Conservation (phyloP, 2,113 vertebrate species). For the Ictalurus punctatus region DNA sequence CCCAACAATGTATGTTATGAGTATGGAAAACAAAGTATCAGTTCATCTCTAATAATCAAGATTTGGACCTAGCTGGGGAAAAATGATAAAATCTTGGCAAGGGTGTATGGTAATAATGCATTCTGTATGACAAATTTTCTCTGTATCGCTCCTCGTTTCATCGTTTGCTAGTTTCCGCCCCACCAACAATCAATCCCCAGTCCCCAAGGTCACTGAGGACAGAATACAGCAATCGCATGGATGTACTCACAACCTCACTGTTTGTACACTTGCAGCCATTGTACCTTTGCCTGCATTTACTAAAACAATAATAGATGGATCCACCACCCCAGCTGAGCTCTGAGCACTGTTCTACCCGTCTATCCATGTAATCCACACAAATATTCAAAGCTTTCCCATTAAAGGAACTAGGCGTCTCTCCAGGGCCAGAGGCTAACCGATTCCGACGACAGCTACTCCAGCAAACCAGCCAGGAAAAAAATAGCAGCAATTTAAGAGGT, state of each 20-base stretch:
- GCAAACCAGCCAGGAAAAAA: constrained; percentile 49
- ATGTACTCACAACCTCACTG: constrained; percentile 22
- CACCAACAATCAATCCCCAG: constrained; percentile 22
- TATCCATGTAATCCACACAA: constrained; percentile 59
- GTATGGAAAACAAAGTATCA: background rate
- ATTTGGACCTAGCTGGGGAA: background rate
- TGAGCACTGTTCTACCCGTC: constrained; percentile 39
- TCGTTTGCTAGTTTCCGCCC: background rate
- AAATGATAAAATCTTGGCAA: background rate
- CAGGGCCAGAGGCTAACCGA: constrained; percentile 55
- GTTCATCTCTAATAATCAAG: background rate
- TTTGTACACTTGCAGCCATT: constrained; percentile 23
- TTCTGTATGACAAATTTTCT: background rate
- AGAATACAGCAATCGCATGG: background rate
- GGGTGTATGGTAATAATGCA: background rate
- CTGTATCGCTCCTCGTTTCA: background rate
- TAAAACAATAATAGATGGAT: constrained; percentile 37
- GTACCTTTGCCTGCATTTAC: constrained; percentile 26
- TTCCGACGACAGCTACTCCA: constrained; percentile 43
- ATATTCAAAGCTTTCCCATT: constrained; percentile 56
- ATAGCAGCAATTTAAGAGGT: constrained; percentile 20
- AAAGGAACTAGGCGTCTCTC: constrained; percentile 53
- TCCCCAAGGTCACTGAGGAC: background rate
- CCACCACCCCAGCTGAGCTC: constrained; percentile 37
- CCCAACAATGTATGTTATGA: background rate